These are phyloP conservation scores for Salminus brasiliensis DNA, from an alignment of 2,113 vertebrate species.

Conservation along the genomic window DNA sequence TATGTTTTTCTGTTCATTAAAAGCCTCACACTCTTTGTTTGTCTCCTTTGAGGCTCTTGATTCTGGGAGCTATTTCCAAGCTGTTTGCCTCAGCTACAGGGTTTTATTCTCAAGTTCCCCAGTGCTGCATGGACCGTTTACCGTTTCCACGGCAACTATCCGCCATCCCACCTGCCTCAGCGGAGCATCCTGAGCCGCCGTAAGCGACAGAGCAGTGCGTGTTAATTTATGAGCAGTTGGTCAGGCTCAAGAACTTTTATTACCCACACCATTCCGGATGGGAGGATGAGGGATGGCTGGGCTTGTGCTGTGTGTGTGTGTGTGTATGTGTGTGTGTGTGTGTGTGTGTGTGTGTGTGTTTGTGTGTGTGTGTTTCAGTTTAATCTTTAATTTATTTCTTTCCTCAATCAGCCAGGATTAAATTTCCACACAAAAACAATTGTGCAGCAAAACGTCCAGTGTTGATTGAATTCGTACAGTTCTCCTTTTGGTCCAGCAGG, in stretches of 20 bases:
- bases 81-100: conserved; percentile 47
- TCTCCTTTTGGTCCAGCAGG: neutral
- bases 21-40: neutral
- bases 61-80: conserved; percentile 53
- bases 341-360: no score
- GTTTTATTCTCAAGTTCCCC: conserved; percentile 43
- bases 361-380: no score
- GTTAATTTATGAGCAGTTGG: conserved; percentile 66
- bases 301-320: conserved; percentile 48
- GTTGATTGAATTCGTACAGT: neutral
- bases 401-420: neutral
- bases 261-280: conserved; percentile 36
- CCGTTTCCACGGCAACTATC: conserved; percentile 59
- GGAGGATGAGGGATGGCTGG: conserved; percentile 58
- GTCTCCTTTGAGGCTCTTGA: conserved; percentile 12
- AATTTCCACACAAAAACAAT: conserved; percentile 41
- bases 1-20: neutral
- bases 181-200: conserved; percentile 33
- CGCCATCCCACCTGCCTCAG: conserved; percentile 38
- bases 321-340: no score
- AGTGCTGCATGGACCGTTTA: conserved; percentile 35
- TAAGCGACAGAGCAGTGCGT: conserved; percentile 45
- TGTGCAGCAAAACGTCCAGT: neutral
- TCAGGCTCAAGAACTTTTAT: conserved; percentile 59
- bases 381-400: neutral